Conservation (phyloP, 1,140 invertebrate species). For the Pseudomyrmex pallidus region DNA sequence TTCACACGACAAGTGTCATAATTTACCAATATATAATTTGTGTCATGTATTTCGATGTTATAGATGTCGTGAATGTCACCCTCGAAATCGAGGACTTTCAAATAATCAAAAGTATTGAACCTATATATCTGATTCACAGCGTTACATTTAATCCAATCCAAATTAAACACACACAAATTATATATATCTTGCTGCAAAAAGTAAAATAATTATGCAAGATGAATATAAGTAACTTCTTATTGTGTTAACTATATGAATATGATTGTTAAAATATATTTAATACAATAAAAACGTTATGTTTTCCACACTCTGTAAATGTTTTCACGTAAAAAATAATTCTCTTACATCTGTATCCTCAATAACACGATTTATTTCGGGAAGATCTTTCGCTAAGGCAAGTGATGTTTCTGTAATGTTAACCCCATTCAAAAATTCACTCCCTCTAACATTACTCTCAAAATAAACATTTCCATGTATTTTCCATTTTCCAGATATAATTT, state of each 20-base stretch:
- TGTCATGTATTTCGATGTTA: conserved; percentile 75
- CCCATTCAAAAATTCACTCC: conserved; percentile 75
- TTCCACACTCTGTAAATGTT: neutral
- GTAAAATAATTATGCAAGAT: neutral
- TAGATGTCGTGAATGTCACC: conserved; percentile 76
- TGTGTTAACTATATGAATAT: neutral
- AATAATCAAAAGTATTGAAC: conserved; percentile 83
- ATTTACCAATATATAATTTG: conserved; percentile 81
- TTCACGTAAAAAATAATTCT: conserved; percentile 6
- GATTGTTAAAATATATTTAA: conserved; percentile 9
- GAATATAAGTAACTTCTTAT: neutral
- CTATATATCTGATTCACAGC: conserved; percentile 81
- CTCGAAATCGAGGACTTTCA: conserved; percentile 77
- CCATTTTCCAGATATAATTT: conserved; percentile 79
- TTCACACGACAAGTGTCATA: conserved; percentile 73
- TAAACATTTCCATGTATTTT: conserved; percentile 75
- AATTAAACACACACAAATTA: conserved; percentile 74
- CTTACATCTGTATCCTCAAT: conserved; percentile 73
- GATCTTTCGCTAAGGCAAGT: conserved; percentile 64
- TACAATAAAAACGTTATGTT: conserved; percentile 9
- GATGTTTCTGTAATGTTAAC: conserved; percentile 74
- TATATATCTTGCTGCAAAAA: conserved; percentile 66
- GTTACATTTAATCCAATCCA: conserved; percentile 69
- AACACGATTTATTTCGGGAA: conserved; percentile 63
- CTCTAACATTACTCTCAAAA: conserved; percentile 74